phyloP scores from a whole-genome alignment of 2,797 vertebrate genomes.

The Threskiornis aethiopicus region DNA sequence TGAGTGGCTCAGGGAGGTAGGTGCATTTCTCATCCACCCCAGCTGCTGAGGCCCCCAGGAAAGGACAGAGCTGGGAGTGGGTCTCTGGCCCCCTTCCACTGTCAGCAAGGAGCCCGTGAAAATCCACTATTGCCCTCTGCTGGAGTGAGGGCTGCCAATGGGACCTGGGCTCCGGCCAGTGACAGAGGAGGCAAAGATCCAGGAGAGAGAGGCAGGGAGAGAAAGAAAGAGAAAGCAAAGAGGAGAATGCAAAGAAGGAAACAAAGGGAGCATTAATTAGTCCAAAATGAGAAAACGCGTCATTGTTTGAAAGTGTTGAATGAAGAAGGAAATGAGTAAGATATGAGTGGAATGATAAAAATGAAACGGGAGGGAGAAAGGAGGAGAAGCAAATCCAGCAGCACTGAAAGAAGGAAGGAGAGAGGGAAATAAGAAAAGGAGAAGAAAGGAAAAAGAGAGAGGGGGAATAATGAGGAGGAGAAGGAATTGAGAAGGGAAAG shows the following conservation, averaged over 20 bases:
- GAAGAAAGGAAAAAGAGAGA: background rate
- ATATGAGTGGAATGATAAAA: background rate
- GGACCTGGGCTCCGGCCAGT: accelerated
- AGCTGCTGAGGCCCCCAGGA: background rate
- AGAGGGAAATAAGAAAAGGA: background rate
- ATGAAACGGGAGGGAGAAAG: background rate
- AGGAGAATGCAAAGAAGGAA: background rate
- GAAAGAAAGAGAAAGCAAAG: background rate
- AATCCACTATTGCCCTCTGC: slow-evolving; percentile 57
- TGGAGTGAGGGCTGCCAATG: background rate
- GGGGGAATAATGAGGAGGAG: background rate
- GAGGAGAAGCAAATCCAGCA: background rate
- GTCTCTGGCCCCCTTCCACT: background rate
- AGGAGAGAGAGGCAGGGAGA: background rate
- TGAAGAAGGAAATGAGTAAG: background rate
- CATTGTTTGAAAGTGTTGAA: background rate
- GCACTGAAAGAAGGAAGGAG: background rate
- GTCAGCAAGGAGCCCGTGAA: background rate
- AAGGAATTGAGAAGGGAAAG: background rate
- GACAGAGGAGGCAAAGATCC: background rate
- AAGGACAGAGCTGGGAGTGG: background rate
- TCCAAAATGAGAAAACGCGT: background rate
- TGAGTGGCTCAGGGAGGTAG: background rate
- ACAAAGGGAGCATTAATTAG: accelerated
- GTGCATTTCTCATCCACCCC: background rate